These are phyloP conservation scores for Amblyraja radiata DNA, from an alignment of 2,797 vertebrate genomes.

Conservation along the genomic window DNA sequence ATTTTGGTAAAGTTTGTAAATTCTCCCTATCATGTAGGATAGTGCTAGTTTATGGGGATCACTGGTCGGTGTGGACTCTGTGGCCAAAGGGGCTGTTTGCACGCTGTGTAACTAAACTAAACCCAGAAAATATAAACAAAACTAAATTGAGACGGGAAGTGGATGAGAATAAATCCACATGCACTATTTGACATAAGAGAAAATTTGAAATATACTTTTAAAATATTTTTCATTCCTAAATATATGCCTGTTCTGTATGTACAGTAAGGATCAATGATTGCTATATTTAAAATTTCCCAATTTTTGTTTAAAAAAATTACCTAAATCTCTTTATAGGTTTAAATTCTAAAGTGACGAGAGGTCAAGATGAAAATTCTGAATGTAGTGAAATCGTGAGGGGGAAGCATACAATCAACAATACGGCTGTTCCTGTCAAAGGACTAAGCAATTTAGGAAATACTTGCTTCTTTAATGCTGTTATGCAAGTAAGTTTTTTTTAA, in stretches of 20 bases:
- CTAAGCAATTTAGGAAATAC: slow-evolving; percentile 94
- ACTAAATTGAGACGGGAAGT: neutral
- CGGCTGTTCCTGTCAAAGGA: slow-evolving; percentile 81
- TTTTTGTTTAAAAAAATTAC: slow-evolving; percentile 38
- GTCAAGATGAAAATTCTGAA: slow-evolving; percentile 73
- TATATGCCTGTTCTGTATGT: neutral
- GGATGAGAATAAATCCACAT: neutral
- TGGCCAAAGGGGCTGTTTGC: too few species aligned
- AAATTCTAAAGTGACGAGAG: slow-evolving; percentile 74
- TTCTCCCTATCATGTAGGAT: too few species aligned
- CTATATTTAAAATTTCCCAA: slow-evolving; percentile 42
- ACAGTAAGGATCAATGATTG: neutral
- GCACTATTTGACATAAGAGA: neutral
- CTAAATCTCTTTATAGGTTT: slow-evolving; percentile 56
- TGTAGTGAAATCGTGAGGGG: slow-evolving; percentile 64
- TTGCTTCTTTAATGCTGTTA: slow-evolving; percentile 96
- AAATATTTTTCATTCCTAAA: neutral
- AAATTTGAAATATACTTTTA: neutral
- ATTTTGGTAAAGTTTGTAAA: too few species aligned
- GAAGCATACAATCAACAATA: slow-evolving; percentile 58
- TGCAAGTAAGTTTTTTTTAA: slow-evolving; percentile 72
- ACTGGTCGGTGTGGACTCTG: too few species aligned
- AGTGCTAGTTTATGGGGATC: too few species aligned
- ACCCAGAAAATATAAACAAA: neutral
- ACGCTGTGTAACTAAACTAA: too few species aligned